Percentiles rank a stretch among this genome's conserved stretches.
Evolutionary conservation across 1,140 invertebrate species (phyloP).

Genomic region (Schlechtendalia chinensis): DNA sequence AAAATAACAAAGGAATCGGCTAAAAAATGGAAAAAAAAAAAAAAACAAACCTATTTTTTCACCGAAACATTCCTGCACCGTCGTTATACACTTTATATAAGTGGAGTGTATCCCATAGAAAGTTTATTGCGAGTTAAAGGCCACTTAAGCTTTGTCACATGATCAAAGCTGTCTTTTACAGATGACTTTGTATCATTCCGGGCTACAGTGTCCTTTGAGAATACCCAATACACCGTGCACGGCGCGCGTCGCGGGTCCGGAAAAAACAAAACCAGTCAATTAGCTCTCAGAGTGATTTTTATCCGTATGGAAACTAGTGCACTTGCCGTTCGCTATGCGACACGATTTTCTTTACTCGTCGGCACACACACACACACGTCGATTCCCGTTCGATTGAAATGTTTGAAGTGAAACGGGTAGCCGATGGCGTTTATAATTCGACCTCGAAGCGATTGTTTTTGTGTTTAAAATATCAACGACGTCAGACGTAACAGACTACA

Average conservation of each 20-base stretch:
- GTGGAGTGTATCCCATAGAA: conserved; percentile 5
- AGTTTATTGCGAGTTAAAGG: conserved; percentile 28
- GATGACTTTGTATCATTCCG: conserved; percentile 28
- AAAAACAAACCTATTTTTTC: conserved; percentile 22
- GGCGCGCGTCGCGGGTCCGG: background rate
- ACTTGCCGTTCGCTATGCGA: no score
- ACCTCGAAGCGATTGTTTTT: no score
- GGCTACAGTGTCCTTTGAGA: conserved; percentile 4
- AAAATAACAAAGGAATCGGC: conserved; percentile 21
- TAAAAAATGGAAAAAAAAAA: background rate
- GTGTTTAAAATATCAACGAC: no score
- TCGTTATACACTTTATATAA: background rate
- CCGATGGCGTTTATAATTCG: no score
- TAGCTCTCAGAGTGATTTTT: background rate
- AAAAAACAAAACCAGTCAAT: conserved; percentile 1
- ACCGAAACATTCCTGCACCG: background rate
- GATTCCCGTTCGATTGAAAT: no score
- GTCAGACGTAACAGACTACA: no score
- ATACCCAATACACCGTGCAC: conserved; percentile 22
- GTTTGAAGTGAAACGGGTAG: no score
- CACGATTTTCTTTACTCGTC: no score
- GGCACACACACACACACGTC: no score
- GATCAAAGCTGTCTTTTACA: conserved; percentile 45
- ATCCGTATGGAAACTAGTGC: no score
- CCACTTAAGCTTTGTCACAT: conserved; percentile 39